A percentile compares a stretch with the other conserved stretches of the same genome.
phyloP scores from a whole-genome alignment of 2,888 invertebrate species.

The Epinotia nisella region DNA sequence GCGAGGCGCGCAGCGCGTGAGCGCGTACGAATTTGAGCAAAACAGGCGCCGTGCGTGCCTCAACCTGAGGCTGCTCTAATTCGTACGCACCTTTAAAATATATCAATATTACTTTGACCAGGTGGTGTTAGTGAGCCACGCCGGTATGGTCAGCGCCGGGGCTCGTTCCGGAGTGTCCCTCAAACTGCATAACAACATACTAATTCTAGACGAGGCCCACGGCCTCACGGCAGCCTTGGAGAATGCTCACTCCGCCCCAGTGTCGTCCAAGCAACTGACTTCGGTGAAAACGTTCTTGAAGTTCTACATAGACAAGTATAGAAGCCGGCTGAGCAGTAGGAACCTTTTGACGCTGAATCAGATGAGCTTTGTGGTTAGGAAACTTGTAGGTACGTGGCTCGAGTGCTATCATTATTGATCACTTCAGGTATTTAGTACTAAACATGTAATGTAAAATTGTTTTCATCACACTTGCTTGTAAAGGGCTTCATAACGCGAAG shows the following conservation, averaged over 20 bases:
- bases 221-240: constrained; percentile 96
- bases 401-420: too few species aligned
- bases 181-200: constrained; percentile 87
- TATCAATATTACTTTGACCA: constrained; percentile 50
- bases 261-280: constrained; percentile 87
- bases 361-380: constrained; percentile 90
- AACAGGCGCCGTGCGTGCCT: too few species aligned
- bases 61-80: too few species aligned
- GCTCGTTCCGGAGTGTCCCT: constrained; percentile 75
- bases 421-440: too few species aligned
- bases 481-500: too few species aligned
- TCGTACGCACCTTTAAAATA: too few species aligned
- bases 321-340: constrained; percentile 89
- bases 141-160: constrained; percentile 76
- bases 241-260: constrained; percentile 91
- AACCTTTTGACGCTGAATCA: constrained; percentile 94
- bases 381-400: constrained; percentile 79
- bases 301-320: constrained; percentile 90
- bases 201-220: constrained; percentile 98
- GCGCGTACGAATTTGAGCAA: too few species aligned
- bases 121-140: constrained; percentile 78
- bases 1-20: too few species aligned
- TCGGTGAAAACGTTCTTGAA: constrained; percentile 87
- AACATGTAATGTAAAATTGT: too few species aligned
- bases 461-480: too few species aligned